Evolutionary conservation across 2,888 invertebrate species (phyloP).

Genomic region (Phortica magna): DNA sequence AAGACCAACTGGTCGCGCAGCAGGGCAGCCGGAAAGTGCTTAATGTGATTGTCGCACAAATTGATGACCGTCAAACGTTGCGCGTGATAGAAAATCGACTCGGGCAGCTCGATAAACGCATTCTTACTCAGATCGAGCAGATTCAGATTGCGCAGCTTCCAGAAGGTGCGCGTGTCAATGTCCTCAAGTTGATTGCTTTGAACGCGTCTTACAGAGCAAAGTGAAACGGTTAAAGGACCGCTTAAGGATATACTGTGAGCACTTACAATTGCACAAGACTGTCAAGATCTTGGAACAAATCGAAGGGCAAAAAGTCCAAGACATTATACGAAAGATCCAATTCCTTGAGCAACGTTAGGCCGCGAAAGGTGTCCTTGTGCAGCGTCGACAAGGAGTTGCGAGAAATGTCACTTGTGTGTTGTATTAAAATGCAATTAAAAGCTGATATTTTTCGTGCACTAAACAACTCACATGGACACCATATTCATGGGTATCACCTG

Average conservation of each 20-base stretch:
- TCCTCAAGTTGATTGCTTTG: constrained; percentile 82
- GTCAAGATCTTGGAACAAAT: constrained; percentile 81
- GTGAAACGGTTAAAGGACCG: constrained; percentile 43
- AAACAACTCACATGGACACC: constrained; percentile 79
- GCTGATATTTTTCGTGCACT: constrained; percentile 4
- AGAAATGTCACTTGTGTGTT: constrained; percentile 81
- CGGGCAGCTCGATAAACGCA: constrained; percentile 79
- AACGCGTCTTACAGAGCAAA: constrained; percentile 78
- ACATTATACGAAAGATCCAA: constrained; percentile 84
- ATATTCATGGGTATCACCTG: constrained; percentile 83
- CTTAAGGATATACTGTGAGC: no score
- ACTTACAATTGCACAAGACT: constrained; percentile 82
- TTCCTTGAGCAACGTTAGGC: constrained; percentile 81
- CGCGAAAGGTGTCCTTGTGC: constrained; percentile 82
- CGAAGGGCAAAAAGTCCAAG: constrained; percentile 81
- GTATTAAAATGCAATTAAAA: background rate
- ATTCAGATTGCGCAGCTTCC: constrained; percentile 80
- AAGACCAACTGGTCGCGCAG: constrained; percentile 80
- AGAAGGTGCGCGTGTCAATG: constrained; percentile 79
- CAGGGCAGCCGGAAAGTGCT: constrained; percentile 78
- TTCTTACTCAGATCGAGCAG: constrained; percentile 83
- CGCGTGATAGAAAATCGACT: constrained; percentile 79
- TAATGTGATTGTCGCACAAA: constrained; percentile 77
- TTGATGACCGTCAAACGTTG: constrained; percentile 75
- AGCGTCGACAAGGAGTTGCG: constrained; percentile 83